These are phyloP conservation scores for Trichopoda pennipes DNA, from an alignment of 2,888 invertebrate genomes.

Conservation along the genomic window DNA sequence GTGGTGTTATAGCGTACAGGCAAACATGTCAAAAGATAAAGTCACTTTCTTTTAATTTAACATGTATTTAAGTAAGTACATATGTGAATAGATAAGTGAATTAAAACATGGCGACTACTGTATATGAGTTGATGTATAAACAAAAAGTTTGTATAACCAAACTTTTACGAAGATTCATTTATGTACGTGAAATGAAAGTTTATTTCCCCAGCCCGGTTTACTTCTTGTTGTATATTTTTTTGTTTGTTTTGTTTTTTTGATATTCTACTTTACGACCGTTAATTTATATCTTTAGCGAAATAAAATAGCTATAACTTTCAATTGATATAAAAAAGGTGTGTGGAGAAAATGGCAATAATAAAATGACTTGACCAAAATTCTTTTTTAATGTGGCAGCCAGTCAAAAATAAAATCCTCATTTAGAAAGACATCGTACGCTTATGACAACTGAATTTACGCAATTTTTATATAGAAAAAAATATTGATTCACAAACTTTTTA, in stretches of 20 bases:
- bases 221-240: neutral
- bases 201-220: conserved; percentile 28
- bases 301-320: conserved; percentile 46
- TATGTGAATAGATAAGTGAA: conserved; percentile 15
- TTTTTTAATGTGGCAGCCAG: neutral
- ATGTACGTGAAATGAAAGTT: conserved; percentile 42
- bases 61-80: conserved; percentile 24
- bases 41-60: conserved; percentile 46
- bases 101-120: conserved; percentile 13
- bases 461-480: conserved; percentile 3
- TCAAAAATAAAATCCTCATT: conserved; percentile 33
- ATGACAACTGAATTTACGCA: conserved; percentile 23
- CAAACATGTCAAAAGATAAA: conserved; percentile 40
- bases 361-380: conserved; percentile 47
- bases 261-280: conserved; percentile 42
- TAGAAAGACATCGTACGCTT: conserved; percentile 22
- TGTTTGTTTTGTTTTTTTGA: conserved; percentile 11
- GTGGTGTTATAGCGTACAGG: neutral
- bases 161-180: conserved; percentile 51
- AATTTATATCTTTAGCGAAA: conserved; percentile 51
- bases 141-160: conserved; percentile 25
- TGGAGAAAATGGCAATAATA: conserved; percentile 14
- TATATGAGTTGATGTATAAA: conserved; percentile 16
- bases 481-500: neutral
- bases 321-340: conserved; percentile 36